Evolutionary conservation across 2,113 vertebrate genomes (phyloP), one percentile per base, ranked within the genome.

Genomic region (Salvelinus namaycush): DNA sequence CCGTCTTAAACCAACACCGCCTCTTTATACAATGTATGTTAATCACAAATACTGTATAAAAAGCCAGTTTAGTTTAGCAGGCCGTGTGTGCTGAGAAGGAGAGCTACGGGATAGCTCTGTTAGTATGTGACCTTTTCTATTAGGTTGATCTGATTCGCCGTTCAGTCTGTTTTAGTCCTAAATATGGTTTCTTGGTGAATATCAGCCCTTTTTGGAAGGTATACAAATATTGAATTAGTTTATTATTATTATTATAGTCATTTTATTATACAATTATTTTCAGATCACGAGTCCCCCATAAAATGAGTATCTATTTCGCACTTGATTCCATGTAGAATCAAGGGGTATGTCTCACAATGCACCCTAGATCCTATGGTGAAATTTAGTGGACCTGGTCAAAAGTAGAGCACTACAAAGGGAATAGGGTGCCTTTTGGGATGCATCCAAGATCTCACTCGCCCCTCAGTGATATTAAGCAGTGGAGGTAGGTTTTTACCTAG

Each of bases 1-100:
- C 84, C 83, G 77, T 90, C 76, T 86, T 75, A 79, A 68, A 86
- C 79, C 83, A 84, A 84, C 76, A 70, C 84, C 82, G 84, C 79
- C 16, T 80, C 75, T 86, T 83, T 86, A 79, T 86, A 79, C 59
- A 64, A 51, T 22, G 39, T 77, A 22, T 75, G 74, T 29, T 54
- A 54, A 26, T 68, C 18, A 22, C 31, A 57, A 24, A 74, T 24
- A 74, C 34, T 70, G 31, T 74, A 70, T 70, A 31, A 48, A 22
- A 20, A 26, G 39, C 18, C 68, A 49, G 68, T 48, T n/a, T 48
- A 70, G 44, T 70, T 70, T n/a, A 69, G 18, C 22, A 67, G 26
- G 11, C 70, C 76, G 71, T 68, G 71, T 78, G 70, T 81, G 7
- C 80, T 68, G 69, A 57, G 72, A 75, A 67, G 3, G 31, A 73